Conservation (phyloP, 2,888 invertebrate species). For the Agapostemon virescens region DNA sequence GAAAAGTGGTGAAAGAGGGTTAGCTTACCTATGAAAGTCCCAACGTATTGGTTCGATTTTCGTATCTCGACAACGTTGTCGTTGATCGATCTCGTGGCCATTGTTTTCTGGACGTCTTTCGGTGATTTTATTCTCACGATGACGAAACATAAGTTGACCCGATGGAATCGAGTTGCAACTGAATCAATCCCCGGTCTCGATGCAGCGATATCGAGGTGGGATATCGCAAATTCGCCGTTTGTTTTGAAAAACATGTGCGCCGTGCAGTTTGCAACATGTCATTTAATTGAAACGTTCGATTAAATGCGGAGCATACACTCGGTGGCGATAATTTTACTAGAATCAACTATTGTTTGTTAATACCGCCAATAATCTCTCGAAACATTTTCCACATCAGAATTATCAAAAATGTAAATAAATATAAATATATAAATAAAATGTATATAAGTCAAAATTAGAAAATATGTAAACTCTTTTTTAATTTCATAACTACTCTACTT, state of each 20-base stretch:
- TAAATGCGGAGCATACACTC: neutral
- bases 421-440: no score
- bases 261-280: conserved; percentile 23
- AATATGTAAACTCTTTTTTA: no score
- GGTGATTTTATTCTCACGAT: neutral
- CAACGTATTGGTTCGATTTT: conserved; percentile 73
- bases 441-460: no score
- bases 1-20: conserved; percentile 22
- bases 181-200: conserved; percentile 30
- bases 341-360: neutral
- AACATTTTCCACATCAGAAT: neutral
- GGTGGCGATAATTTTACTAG: neutral
- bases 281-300: conserved; percentile 23
- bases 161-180: conserved; percentile 40
- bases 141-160: conserved; percentile 14
- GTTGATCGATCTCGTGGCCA: conserved; percentile 44
- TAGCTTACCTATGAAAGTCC: conserved; percentile 72
- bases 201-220: conserved; percentile 41
- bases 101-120: conserved; percentile 5
- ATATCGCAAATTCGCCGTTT: conserved; percentile 45
- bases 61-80: conserved; percentile 23
- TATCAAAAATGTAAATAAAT: no score
- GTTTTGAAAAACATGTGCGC: conserved; percentile 53
- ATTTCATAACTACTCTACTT: neutral
- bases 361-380: neutral